Base-by-base conservation (phyloP, 1,140 invertebrate species). In the Trichoplusia ni region DNA sequence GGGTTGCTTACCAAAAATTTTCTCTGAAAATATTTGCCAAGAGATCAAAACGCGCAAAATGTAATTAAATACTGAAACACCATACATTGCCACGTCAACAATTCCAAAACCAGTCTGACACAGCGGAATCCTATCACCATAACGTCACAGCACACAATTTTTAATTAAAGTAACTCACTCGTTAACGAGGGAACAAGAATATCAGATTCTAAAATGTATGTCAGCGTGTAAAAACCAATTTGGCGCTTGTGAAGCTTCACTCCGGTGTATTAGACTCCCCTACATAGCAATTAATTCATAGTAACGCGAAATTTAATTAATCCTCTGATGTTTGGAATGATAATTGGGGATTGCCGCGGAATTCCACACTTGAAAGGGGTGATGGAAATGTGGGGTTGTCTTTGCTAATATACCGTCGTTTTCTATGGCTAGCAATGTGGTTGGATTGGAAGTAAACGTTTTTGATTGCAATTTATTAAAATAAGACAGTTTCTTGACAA, bases 291-390 rank as follows among this genome's bases (percentile, higher is more conserved):
- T 51, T 58, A 47, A 67, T 71, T 71, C 63, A 64, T 62, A 71
- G 66, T 64, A 69, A 64, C 51, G 59, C 33, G 49, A 66, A 71
- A 75, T 75, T 75, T 75, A 75, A 75, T 75, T 75, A 72, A 69
- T 72, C 67, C 67, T 58, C 60, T 64, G 47, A 64, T 75, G 54
- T 72, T 72, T 69, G 66, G 64, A 70, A 75, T 70, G 70, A 72
- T 75, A 75, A 75, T 75, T 75, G 73, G 64, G 68, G 67, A 67
- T 66, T 72, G 69, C 67, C 62, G 63, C 40, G 73, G 70, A 65
- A 75, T 75, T 67, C 67, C 47, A 61, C 49, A 53, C 59, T 54
- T 42, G 42, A 13, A 23, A 37, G 31, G 38, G 47, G 47, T 51
- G 47, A 25, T 23, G 49, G n/a, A 54, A 16, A 14, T 11, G 11